Evolutionary conservation across 2,888 invertebrate species (phyloP), one percentile per base, ranked within the genome.

Genomic region (Drosophila rubida): DNA sequence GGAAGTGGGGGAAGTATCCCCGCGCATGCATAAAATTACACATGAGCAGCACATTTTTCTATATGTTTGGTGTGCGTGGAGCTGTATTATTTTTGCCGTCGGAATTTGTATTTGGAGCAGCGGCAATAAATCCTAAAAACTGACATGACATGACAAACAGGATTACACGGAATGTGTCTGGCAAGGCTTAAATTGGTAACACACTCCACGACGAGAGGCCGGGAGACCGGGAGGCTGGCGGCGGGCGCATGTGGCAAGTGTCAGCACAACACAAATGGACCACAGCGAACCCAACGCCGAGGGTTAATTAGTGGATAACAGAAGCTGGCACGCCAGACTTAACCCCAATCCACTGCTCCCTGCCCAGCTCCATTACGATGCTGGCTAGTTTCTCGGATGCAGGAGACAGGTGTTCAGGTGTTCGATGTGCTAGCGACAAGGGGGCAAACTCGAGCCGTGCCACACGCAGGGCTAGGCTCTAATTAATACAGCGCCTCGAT

Each of bases 121-220:
- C 37, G 45, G 88, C 84, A 90, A 90, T 90, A 90, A 90, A 90
- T 90, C 90, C 90, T 88, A 89, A 87, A 85, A 88, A 89, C 90
- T 90, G 90, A 90, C 90, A 90, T 84, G 90, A 90, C 90, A 90
- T 89, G 90, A 89, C 90, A 90, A 87, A 88, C 89, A 86, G 90
- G 90, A 90, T 90, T 90, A 90, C 89, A 83, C 78, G 72, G 78
- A 60, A 71, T 76, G 76, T 75, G 76, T 75, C 83, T 82, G 74
- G 82, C 83, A 82, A 81, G 85, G 83, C 86, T 81, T 83, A 81
- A 81, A 83, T 85, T 77, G 82, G 83, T 79, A 85, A 77, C 75
- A 78, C 84, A 77, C 75, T 83, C 84, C 66, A 57, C n/a, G 14
- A 69, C 62, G 42, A 69, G 44, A 9, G 8, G 16, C 11, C 13